Conservation (phyloP, 2,888 invertebrate species). For the Ligdia adustata region DNA sequence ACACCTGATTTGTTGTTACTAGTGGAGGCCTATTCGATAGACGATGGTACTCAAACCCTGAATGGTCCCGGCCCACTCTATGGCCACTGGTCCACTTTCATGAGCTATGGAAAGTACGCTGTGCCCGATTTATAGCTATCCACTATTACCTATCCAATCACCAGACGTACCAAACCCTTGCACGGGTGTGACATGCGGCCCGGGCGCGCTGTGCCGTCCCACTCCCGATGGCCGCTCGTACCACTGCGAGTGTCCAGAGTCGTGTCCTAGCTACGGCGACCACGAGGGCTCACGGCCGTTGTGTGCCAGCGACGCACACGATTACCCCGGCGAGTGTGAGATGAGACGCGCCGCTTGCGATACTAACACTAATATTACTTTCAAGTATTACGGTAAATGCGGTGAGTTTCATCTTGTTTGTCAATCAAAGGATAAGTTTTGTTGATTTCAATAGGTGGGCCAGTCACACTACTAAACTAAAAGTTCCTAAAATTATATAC, state of each 20-base stretch:
- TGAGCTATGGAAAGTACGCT: too few relatives aligned
- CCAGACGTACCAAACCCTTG: conserved; percentile 88
- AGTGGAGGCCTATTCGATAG: too few relatives aligned
- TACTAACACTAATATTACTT: conserved; percentile 88
- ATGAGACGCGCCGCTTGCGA: conserved; percentile 91
- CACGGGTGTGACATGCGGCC: conserved; percentile 90
- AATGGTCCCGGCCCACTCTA: too few relatives aligned
- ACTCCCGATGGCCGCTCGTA: conserved; percentile 88
- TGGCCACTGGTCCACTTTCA: too few relatives aligned
- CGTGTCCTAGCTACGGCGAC: conserved; percentile 93
- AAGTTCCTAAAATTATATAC: too few relatives aligned
- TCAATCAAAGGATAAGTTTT: too few relatives aligned
- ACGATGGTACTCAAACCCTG: too few relatives aligned
- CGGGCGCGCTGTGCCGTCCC: conserved; percentile 89
- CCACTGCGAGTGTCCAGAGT: conserved; percentile 90
- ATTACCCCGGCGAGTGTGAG: conserved; percentile 94
- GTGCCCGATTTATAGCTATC: too few relatives aligned
- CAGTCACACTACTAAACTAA: too few relatives aligned
- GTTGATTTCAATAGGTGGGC: too few relatives aligned
- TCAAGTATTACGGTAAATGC: conserved; percentile 94
- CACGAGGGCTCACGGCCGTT: conserved; percentile 91
- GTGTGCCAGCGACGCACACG: conserved; percentile 92
- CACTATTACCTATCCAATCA: too few relatives aligned
- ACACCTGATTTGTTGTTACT: too few relatives aligned
- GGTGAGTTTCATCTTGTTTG: conserved; percentile 84